Evolutionary conservation across 1,140 invertebrate genomes (phyloP).

Genomic region (Sipha flava): DNA sequence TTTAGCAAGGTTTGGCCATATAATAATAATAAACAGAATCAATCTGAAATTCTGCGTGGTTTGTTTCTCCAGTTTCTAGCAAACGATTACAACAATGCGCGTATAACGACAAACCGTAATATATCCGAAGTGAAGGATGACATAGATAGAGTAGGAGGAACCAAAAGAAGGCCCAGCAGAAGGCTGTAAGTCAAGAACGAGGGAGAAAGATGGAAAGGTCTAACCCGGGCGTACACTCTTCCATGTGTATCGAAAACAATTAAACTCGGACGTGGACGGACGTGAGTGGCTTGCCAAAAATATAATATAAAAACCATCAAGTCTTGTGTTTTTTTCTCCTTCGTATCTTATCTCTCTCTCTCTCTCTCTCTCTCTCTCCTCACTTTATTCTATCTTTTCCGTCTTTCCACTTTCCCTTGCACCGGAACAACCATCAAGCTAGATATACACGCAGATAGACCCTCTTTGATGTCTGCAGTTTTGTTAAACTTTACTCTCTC

Average conservation of each 20-base stretch:
- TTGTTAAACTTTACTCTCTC: conserved; percentile 1
- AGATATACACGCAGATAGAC: neutral
- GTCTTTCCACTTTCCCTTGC: neutral
- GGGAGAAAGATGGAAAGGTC: neutral
- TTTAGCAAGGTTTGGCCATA: no score
- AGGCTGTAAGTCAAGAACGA: neutral
- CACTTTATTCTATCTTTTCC: no score
- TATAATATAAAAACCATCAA: conserved; percentile 23
- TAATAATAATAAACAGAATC: neutral
- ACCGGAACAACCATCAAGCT: neutral
- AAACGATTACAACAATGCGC: neutral
- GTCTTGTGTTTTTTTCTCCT: neutral
- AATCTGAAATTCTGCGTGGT: neutral
- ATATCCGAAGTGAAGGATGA: neutral
- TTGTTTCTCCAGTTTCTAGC: neutral
- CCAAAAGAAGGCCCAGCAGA: neutral
- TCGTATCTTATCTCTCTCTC: neutral
- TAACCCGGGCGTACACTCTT: neutral
- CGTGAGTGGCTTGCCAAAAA: conserved; percentile 24
- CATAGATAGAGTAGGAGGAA: no score
- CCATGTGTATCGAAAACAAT: conserved; percentile 17
- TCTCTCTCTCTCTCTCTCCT: neutral
- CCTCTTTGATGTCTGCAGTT: conserved; percentile 23
- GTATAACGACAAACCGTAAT: neutral
- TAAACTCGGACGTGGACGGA: conserved; percentile 11